Evolutionary conservation across 2,113 vertebrate genomes (phyloP), one percentile per base, ranked within the genome.

Genomic region (Anarhynchus alexandrinus): DNA sequence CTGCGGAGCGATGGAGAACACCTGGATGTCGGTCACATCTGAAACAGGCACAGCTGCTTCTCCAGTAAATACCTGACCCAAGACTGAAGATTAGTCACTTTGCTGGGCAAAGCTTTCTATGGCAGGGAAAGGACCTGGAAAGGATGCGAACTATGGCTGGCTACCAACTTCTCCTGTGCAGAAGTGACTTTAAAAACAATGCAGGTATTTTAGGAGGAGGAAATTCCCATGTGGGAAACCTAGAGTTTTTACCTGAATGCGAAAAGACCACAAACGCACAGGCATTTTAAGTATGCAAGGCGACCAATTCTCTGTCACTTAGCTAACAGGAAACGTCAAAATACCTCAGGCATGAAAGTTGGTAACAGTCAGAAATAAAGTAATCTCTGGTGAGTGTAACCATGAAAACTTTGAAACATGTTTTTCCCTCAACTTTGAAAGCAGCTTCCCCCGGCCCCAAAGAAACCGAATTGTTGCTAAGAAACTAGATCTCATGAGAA

Each of bases 281-380:
- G 42, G 49, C 66, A 45, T 58, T 90, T 94, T 54, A 79, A 79
- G 78, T 51, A 79, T 32, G 30, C 57, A 71, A 79, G 70, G 34
- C 5, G 4, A 90, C 52, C 19, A 51, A 36, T 64, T 76, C 79
- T 93, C 45, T 82, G 94, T 45, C 85, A 70, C 85, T 90, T 45
- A 54, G 78, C 84, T 73, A 85, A 94, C 82, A 96, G 90, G 96
- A 96, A 97, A 80, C 0, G 5, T 91, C 84, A 77, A 92, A 90
- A 76, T 54, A 94, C 85, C 62, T 94, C 93, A 89, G 85, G 87
- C 90, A 23, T 93, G 84, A 95, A 95, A 93, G 70, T 65, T 81
- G 29, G 74, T 32, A 93, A 85, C 66, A 91, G 66, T 58, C 85
- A 72, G 78, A 94, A 93, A 89, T 71, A 88, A 42, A 89, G 42